A percentile compares a stretch with the other conserved stretches of the same genome.
These are phyloP conservation scores for Melipona bicolor DNA, from an alignment of 2,888 invertebrate genomes.

Conservation along the genomic window DNA sequence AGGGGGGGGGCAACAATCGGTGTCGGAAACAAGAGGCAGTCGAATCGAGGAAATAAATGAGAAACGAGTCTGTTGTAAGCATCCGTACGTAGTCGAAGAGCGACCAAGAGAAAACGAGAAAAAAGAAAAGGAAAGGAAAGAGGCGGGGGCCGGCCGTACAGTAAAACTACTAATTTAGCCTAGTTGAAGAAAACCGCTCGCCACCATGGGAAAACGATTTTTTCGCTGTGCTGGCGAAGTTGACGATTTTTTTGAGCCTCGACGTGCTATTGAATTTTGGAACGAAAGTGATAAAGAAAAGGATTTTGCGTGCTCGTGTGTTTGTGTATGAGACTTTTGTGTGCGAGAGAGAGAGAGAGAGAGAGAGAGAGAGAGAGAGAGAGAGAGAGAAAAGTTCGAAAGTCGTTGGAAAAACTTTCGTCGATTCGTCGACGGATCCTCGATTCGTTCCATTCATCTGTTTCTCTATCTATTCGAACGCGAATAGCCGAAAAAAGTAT, in stretches of 20 bases:
- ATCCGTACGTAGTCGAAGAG: slow-evolving; percentile 38
- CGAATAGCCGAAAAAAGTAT: not conserved
- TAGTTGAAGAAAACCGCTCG: slow-evolving; percentile 60
- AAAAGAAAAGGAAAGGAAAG: slow-evolving; percentile 21
- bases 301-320: not conserved
- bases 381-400: slow-evolving; percentile 32
- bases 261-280: slow-evolving; percentile 21
- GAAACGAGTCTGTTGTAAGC: slow-evolving; percentile 47
- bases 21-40: not conserved
- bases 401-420: slow-evolving; percentile 40
- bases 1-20: not conserved
- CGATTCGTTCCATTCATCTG: slow-evolving; percentile 9
- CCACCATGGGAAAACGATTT: slow-evolving; percentile 27
- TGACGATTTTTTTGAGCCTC: slow-evolving; percentile 15
- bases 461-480: not conserved
- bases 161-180: slow-evolving; percentile 69
- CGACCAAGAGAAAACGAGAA: slow-evolving; percentile 12
- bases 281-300: not conserved
- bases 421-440: slow-evolving; percentile 37
- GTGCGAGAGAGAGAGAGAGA: not conserved
- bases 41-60: not conserved
- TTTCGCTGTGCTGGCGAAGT: not conserved
- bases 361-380: slow-evolving; percentile 1
- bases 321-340: not conserved
- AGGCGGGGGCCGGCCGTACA: slow-evolving; percentile 74